Evolutionary conservation across 2,797 vertebrate species (phyloP).

Genomic region (Podargus strigoides): DNA sequence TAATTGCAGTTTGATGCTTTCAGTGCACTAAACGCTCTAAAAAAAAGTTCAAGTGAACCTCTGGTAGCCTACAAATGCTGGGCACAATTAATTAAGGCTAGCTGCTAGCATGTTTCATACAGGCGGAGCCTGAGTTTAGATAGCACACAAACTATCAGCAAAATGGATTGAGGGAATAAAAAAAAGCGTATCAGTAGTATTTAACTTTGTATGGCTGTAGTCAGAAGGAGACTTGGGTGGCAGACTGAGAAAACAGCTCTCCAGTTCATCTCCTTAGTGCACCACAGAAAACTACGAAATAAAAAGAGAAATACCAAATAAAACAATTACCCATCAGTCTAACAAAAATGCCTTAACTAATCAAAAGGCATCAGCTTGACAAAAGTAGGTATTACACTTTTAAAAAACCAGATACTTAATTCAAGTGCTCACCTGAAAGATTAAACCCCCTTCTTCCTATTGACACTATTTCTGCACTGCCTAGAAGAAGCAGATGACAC

Average conservation of each 20-base stretch:
- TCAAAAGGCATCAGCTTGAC: background rate
- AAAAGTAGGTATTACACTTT: background rate
- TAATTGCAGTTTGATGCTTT: background rate
- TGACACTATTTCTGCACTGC: background rate
- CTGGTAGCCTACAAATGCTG: background rate
- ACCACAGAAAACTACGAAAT: background rate
- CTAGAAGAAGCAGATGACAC: background rate
- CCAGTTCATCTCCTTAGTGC: background rate
- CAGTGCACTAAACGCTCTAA: background rate
- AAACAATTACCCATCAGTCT: background rate
- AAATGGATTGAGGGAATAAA: background rate
- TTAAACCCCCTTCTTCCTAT: background rate
- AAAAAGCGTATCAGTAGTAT: background rate
- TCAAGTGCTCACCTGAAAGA: background rate
- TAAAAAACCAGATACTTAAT: background rate
- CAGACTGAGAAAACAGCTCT: background rate
- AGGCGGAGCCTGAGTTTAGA: background rate
- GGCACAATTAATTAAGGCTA: background rate
- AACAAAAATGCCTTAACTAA: background rate
- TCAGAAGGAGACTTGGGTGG: background rate
- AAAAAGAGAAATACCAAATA: background rate
- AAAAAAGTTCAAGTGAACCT: background rate
- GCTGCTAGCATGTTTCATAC: background rate
- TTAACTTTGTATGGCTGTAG: background rate
- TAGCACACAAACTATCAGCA: background rate